Base-by-base conservation (phyloP, 2,888 invertebrate species). In the Polydrusus pterygomalis region DNA sequence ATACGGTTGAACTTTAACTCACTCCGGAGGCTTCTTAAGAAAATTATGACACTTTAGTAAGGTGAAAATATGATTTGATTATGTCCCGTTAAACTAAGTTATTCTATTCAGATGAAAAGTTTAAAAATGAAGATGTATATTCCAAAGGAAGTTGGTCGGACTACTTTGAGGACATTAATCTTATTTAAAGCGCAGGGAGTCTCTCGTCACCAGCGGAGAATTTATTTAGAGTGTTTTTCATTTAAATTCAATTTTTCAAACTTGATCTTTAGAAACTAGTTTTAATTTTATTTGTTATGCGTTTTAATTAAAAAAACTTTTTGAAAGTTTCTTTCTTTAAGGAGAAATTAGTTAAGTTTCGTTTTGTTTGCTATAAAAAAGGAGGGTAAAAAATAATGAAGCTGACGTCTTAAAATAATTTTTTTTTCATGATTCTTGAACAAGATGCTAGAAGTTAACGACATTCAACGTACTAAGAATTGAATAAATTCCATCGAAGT, bases 171-270 rank as follows among this genome's bases (percentile, higher is more conserved):
- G 63, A 34, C 70, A 70, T 70, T 70, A 70, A 70, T 70, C 70
- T 70, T 70, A 70, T 70, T 70, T 70, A 70, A 43, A 20, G 40
- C 40, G 43, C 9, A 15, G 40, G 58, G 69, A 70, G 62, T 40
- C 63, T 13, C 70, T 63, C 62, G 38, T 49, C 75, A 63, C 75
- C 72, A 79, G 79, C 77, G 69, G 75, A 69, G 78, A 78, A 80
- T 79, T 79, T 77, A n/a, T 79, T 70, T 78, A 75, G 70, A 70
- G 75, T 73, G 71, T 75, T 68, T 74, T 78, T 76, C 75, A n/a
- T 74, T 71, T 65, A 69, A 77, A 80, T 79, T 80, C 78, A 77
- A 77, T 78, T 80, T 79, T 74, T 70, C 56, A 51, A 51, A 45
- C 47, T 47, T 30, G 13, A 38, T 15, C 49, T n/a, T 18, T 40